Percentiles rank a stretch among this genome's conserved stretches.
Conservation (phyloP, 1,140 invertebrate genomes). For the Drosophila nannoptera region DNA sequence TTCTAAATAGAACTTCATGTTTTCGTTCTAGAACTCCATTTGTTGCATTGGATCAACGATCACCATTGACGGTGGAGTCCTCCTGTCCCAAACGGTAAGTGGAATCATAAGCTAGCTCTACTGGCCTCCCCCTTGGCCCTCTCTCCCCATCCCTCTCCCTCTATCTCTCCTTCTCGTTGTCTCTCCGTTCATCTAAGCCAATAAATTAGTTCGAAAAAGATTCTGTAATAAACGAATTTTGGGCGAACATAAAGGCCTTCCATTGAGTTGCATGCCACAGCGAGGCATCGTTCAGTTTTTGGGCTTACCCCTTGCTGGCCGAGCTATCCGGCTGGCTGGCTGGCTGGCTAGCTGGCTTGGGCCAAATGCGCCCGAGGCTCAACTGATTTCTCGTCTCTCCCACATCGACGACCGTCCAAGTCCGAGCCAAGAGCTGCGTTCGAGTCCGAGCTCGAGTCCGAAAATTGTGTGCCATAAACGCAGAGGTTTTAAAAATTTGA, state of each 20-base stretch:
- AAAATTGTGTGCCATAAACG: conserved; percentile 77
- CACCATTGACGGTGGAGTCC: conserved; percentile 79
- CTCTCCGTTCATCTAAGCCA: conserved; percentile 37
- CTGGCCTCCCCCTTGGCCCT: not conserved
- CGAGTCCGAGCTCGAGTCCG: conserved; percentile 36
- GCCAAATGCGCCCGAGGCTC: conserved; percentile 60
- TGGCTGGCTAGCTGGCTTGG: conserved; percentile 28
- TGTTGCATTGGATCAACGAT: conserved; percentile 79
- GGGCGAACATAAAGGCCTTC: conserved; percentile 41
- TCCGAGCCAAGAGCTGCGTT: conserved; percentile 6
- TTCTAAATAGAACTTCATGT: not conserved
- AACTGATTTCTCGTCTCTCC: conserved; percentile 76
- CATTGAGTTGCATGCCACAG: conserved; percentile 46
- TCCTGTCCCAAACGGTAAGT: conserved; percentile 79
- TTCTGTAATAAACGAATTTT: conserved; percentile 75
- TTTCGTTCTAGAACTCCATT: conserved; percentile 71
- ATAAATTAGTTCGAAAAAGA: conserved; percentile 73
- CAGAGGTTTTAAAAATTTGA: conserved; percentile 76
- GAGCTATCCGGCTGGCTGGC: conserved; percentile 18
- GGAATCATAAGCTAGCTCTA: conserved; percentile 4
- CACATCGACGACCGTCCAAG: conserved; percentile 45
- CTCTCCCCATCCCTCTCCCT: not conserved
- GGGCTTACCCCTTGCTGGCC: conserved; percentile 7
- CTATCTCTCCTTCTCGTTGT: not conserved
- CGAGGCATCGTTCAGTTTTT: conserved; percentile 40